These are phyloP conservation scores for Sus scrofa DNA, from an alignment of 2,113 vertebrate species.

Conservation along the genomic window DNA sequence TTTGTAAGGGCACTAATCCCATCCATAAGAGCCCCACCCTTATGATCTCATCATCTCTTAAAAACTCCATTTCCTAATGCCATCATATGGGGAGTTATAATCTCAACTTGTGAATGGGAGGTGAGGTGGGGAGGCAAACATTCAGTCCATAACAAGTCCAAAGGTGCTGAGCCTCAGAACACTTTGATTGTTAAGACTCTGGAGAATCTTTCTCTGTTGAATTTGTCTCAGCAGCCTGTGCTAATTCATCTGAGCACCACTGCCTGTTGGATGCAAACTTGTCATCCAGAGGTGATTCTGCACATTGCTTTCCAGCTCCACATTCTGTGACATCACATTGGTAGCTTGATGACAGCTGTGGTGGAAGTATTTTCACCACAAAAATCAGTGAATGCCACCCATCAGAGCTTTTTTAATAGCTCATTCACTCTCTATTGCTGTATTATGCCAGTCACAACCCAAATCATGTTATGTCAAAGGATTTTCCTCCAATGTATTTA, in stretches of 20 bases:
- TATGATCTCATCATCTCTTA: background rate
- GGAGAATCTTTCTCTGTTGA: background rate
- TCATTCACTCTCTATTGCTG: background rate
- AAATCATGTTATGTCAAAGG: background rate
- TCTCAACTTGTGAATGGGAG: background rate
- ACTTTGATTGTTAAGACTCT: background rate
- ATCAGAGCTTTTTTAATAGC: background rate
- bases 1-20: background rate
- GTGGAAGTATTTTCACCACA: too few relatives aligned
- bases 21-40: background rate
- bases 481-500: background rate
- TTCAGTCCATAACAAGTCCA: background rate
- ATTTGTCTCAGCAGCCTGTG: fast-evolving
- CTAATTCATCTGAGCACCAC: fast-evolving
- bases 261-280: background rate
- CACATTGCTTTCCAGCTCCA: background rate
- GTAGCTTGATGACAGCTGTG: too few relatives aligned
- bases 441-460: background rate
- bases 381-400: background rate
- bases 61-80: background rate
- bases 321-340: fast-evolving
- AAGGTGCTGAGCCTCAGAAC: background rate
- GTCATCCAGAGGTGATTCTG: too few relatives aligned
- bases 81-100: background rate
- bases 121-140: fast-evolving